Evolutionary conservation across 1,140 invertebrate species (phyloP).

Genomic region (Muscidifurax raptorellus): DNA sequence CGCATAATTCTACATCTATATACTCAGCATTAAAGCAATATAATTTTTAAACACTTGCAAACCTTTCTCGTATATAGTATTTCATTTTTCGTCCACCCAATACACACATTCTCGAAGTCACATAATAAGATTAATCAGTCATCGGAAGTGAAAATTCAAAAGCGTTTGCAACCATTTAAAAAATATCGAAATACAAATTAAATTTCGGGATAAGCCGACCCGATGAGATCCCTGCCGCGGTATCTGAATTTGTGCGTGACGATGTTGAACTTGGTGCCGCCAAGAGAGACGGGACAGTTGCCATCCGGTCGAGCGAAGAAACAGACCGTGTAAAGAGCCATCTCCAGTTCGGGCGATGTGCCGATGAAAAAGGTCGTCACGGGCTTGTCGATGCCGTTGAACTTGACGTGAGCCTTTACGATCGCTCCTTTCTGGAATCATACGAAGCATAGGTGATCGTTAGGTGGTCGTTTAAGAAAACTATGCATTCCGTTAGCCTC

Average conservation of each 20-base stretch:
- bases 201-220: conserved; percentile 87
- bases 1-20: neutral
- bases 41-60: too few species aligned
- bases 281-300: conserved; percentile 83
- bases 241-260: conserved; percentile 84
- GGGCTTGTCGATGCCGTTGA: conserved; percentile 85
- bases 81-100: too few species aligned
- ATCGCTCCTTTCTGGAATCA: conserved; percentile 84
- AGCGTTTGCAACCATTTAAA: neutral
- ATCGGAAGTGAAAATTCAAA: neutral
- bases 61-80: too few species aligned
- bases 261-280: conserved; percentile 82
- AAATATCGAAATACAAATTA: conserved; percentile 60
- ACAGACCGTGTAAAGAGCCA: conserved; percentile 92
- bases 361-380: conserved; percentile 90
- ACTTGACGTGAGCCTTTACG: conserved; percentile 86
- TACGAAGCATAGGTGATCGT: neutral
- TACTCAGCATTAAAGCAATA: too few species aligned
- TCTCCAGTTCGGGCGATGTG: conserved; percentile 94
- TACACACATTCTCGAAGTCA: too few species aligned
- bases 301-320: conserved; percentile 83
- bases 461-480: neutral
- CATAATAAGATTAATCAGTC: too few species aligned
- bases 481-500: neutral
- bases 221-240: conserved; percentile 84